Evolutionary conservation across 2,797 vertebrate species (phyloP), one percentile per base, ranked within the genome.

Genomic region (Muraenolepis orangiensis): DNA sequence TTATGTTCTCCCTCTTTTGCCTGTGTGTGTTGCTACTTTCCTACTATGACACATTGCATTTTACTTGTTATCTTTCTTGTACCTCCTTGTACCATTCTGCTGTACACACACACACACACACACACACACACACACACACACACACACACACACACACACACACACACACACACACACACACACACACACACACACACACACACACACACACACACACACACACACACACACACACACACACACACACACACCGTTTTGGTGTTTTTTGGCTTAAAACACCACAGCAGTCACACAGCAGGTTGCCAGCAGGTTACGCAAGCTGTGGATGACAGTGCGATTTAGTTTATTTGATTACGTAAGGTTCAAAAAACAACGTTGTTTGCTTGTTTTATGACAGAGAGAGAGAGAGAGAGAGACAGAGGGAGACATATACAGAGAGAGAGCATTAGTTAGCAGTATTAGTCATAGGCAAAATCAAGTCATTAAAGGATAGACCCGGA

Each of bases 101-200:
- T n/a, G 20, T n/a, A 18, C 76, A 78, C 72, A 73, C 72, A 79
- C 31, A 69, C 68, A 75, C 66, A 84, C 80, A 83, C 77, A 72
- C 74, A 66, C 69, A 75, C 75, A 78, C 66, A 20, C 40, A 67
- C 66, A 67, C 66, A 67, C 66, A 67, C 66, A 67, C 66, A 67
- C 66, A 31, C 28, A 30, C 66, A 67, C 66, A 67, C 64, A 66
- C 26, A 16, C 61, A 66, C 23, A 28, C 42, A 51, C 42, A 51
- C 42, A 51, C 42, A 4, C 42, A 51, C 42, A 51, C 42, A 51
- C 42, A 51, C 42, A 51, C 42, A 51, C 42, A n/a, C n/a, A n/a
- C 72, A 73, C 72, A 79, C 31, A 69, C 68, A 75, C 66, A 84
- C 80, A 83, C 77, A 72, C 74, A 66, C 69, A 75, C 75, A 78